Evolutionary conservation across 2,888 invertebrate species (phyloP).

Genomic region (Tipula vernalis): DNA sequence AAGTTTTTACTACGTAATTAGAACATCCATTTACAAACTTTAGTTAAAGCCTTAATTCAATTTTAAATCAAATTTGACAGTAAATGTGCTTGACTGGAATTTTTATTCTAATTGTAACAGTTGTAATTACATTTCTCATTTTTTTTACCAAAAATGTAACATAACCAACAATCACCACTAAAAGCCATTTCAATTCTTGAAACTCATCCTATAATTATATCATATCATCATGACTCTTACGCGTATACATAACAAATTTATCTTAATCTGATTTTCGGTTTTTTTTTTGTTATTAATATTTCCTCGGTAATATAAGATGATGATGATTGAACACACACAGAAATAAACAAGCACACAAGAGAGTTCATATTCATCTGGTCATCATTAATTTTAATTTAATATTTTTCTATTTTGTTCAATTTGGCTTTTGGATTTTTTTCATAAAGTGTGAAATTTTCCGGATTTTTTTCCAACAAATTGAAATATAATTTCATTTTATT

Average conservation of each 20-base stretch:
- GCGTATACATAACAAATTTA: background rate
- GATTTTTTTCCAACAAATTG: background rate
- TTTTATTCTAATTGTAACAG: too few species aligned
- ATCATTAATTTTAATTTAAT: background rate
- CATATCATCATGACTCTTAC: background rate
- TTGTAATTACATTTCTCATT: too few species aligned
- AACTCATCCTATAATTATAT: background rate
- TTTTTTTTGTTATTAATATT: background rate
- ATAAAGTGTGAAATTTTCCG: background rate
- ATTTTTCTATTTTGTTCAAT: background rate
- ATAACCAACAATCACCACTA: background rate
- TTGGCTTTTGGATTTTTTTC: background rate
- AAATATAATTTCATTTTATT: background rate
- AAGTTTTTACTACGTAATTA: too few species aligned
- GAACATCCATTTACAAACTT: too few species aligned
- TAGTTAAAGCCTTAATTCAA: too few species aligned
- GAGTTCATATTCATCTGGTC: background rate
- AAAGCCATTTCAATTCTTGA: background rate
- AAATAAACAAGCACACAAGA: background rate
- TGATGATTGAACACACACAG: background rate
- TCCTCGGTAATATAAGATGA: background rate
- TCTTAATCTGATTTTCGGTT: background rate
- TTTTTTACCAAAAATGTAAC: background rate
- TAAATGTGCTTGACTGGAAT: too few species aligned
- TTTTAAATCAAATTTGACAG: too few species aligned